Base-by-base conservation (phyloP, 2,888 invertebrate species). In the Stenichneumon culpator region DNA sequence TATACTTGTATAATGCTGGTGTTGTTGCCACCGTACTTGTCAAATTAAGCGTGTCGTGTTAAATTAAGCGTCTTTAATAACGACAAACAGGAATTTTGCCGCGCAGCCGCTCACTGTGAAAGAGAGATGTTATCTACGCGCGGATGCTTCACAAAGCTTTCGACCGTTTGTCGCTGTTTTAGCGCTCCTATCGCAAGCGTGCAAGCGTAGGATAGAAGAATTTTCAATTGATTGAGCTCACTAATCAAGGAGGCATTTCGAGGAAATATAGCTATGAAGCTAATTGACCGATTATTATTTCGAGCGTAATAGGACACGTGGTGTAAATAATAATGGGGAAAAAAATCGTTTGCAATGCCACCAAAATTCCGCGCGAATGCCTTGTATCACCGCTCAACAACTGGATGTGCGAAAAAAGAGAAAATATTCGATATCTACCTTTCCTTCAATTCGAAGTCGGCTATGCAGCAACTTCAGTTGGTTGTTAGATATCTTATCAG, bases 51-150 rank as follows among this genome's bases (percentile, higher is more conserved):
- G 87, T 89, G 82, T 87, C 39, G 88, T 82, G 82, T 92, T 90
- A 87, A 91, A 90, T 90, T 89, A 90, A 90, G 88, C 90, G 86
- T 89, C 87, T 90, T 89, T 91, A 89, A 91, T 87, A 75, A 87
- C 86, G 86, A 57, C 88, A 86, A 91, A 89, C 89, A 89, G 88
- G 86, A 87, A 89, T 88, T 90, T 88, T 81, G 79, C 87, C 79
- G 22, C 57, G 22, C 73, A 57, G 16, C 50, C 67, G 57, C 67
- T 81, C 60, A 39, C 52, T 44, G 16, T 67, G 25, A 54, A 77
- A 28, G 74, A 84, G 83, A 85, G 84, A 84, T 79, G 79, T 88
- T 85, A 86, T 63, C 75, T 79, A 65, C 89, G 88, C 89, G 84
- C 89, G 87, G 86, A 57, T 86, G 88, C 85, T 69, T 87, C 79